Evolutionary conservation across 23 tunicate species (phyloP), one percentile per base, ranked within the genome.

Genomic region (Phallusia fumigata): DNA sequence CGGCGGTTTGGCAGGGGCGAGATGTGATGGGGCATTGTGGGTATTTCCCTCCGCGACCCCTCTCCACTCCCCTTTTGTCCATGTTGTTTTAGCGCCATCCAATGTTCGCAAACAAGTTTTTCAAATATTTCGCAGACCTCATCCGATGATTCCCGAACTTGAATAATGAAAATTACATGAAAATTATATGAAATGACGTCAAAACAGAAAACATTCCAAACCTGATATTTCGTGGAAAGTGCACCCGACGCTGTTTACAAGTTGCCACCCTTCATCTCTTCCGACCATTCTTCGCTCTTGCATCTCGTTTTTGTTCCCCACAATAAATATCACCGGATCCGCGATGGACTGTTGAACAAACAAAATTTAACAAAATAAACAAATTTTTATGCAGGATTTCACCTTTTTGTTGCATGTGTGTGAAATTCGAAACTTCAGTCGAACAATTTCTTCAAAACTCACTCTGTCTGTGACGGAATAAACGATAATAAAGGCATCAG

Each of bases 171-270:
- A 73, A 51, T 51, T 51, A 51, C 18, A 51, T 51, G 15, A 51
- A 13, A 51, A 51, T 51, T 13, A 51, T 51, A n/a, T n/a, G n/a
- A 51, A 51, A 51, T 15, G 18, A 51, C 15, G 15, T 51, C 58
- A 51, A 51, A 51, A 51, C 58, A 51, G 58, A 51, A 51, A 51
- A 51, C 18, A 15, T 13, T 51, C 58, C 15, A 15, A 51, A 86
- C 96, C 96, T 32, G 96, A 86, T 73, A 86, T 83, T 83, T 91
- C 96, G 76, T 51, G 53, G 76, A 91, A 91, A 30, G 24, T n/a
- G 69, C 84, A 78, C 30, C 35, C 33, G 72, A 86, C 22, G 33
- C 82, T 79, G 19, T 52, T 52, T 2, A 90, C 96, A 26, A 83
- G 80, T 5, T 34, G 26, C 52, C 35, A 34, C 0, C 87, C 96